Evolutionary conservation across 1,140 invertebrate genomes (phyloP).

Genomic region (Lepidurus apus): DNA sequence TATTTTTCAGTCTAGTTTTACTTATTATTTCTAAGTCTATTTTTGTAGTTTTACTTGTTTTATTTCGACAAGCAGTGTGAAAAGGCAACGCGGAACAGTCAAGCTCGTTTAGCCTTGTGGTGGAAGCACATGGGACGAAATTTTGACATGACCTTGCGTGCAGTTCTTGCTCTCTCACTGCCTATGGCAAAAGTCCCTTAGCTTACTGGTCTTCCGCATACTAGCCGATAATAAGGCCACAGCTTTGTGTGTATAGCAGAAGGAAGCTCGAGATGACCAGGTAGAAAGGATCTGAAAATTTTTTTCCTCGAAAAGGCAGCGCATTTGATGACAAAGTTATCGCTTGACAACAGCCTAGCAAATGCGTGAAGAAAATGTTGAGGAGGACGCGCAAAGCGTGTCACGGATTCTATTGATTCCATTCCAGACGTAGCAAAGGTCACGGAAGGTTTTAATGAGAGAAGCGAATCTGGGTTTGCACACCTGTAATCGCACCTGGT

Average conservation of each 20-base stretch:
- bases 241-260: background rate
- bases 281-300: background rate
- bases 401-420: no score
- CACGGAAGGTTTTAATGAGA: background rate
- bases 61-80: no score
- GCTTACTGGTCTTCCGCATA: constrained; percentile 14
- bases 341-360: no score
- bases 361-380: no score
- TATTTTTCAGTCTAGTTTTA: no score
- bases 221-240: background rate
- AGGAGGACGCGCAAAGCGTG: no score
- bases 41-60: no score
- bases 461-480: background rate
- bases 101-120: no score
- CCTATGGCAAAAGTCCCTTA: background rate
- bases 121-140: background rate
- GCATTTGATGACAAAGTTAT: no score
- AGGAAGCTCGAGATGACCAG: background rate
- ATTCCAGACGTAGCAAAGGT: background rate
- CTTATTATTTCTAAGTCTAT: no score
- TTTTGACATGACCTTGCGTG: constrained; percentile 17
- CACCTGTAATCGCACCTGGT: constrained; percentile 20
- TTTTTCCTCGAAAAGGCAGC: no score
- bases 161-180: background rate
- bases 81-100: no score